Evolutionary conservation across 2,888 invertebrate species (phyloP), one percentile per base, ranked within the genome.

Genomic region (Seladonia tumulorum): DNA sequence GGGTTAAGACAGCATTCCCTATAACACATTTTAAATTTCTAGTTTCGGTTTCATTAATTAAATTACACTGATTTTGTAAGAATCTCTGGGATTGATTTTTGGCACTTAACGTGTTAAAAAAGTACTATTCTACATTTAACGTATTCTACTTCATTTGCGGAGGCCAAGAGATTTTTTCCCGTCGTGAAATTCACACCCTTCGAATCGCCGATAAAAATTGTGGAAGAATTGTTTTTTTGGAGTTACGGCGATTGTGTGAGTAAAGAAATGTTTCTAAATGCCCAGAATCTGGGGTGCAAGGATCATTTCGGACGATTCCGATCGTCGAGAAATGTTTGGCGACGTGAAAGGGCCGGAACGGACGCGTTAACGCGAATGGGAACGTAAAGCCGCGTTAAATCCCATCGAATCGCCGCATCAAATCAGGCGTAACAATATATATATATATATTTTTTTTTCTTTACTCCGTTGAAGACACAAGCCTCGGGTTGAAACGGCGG

Each of bases 381-480:
- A 16, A n/a, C 47, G 70, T 80, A 70, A 57, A 80, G 35, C 18
- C 47, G 74, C 66, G 66, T 53, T 81, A 73, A 76, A 83, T 71
- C 53, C n/a, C 45, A 14, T 45, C 35, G 57, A 71, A 82, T 73
- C 45, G 66, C 60, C 81, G 42, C 81, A 49, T 81, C 72, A 83
- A 73, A 77, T 84, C 83, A 68, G 39, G 72, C 76, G 73, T 82
- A 60, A 82, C 76, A 22, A 83, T 83, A 53, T 53, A 22, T 35
- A 76, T 81, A 76, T 81, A 63, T n/a, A n/a, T n/a, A n/a, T n/a
- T n/a, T n/a, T 73, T 83, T 66, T 75, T 66, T 66, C 71, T 66
- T 53, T 68, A 45, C 63, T 5, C 53, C 35, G 68, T 22, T 8
- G 16, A 66, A 49, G 25, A 53, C 72, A 63, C 22, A 2, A 66